Conservation (phyloP, 1,140 invertebrate species). For the Bursaphelenchus mucronatus region DNA sequence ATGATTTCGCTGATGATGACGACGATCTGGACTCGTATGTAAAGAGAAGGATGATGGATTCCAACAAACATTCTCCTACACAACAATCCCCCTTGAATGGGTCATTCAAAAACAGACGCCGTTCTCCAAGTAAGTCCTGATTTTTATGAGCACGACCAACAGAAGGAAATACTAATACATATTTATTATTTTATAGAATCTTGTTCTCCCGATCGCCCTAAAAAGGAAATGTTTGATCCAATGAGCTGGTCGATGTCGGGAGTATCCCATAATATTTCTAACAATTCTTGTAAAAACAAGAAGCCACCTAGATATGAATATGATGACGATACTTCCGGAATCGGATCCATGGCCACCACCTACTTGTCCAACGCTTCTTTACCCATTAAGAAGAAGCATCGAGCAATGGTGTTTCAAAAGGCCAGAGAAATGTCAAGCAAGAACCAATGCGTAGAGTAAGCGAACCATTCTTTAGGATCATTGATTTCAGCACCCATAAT, state of each 20-base stretch:
- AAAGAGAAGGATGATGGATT: constrained; percentile 26
- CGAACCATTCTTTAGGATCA: background rate
- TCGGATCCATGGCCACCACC: constrained; percentile 19
- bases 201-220: constrained; percentile 24
- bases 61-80: constrained; percentile 8
- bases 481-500: background rate
- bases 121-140: constrained; percentile 16
- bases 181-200: constrained; percentile 28
- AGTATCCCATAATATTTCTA: background rate
- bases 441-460: constrained; percentile 7
- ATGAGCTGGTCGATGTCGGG: background rate
- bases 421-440: background rate
- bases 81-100: constrained; percentile 14
- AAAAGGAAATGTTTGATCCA: background rate
- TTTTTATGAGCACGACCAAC: constrained; percentile 2
- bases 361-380: background rate
- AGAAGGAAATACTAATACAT: background rate
- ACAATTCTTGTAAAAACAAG: background rate
- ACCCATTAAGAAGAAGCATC: background rate
- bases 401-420: constrained; percentile 9
- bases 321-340: constrained; percentile 9
- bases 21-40: constrained; percentile 28
- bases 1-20: constrained; percentile 23
- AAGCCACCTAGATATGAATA: background rate
- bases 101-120: constrained; percentile 16